phyloP scores from a whole-genome alignment of 2,113 vertebrate species.

The Ictidomys tridecemlineatus region DNA sequence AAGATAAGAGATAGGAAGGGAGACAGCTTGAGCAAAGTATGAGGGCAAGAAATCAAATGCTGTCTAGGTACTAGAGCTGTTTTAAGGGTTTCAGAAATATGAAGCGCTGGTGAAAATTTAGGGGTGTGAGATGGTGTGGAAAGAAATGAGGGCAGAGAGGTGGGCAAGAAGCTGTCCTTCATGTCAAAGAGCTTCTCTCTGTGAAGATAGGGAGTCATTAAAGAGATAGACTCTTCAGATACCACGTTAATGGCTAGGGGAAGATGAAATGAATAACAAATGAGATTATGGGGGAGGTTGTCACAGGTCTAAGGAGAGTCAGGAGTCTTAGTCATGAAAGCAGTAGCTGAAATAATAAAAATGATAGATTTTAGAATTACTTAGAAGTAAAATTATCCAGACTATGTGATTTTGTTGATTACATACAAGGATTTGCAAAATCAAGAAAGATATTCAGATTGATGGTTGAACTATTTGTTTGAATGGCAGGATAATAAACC shows the following conservation, averaged over 20 bases:
- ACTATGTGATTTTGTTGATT: neutral
- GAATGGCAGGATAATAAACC: neutral
- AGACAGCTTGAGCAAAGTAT: neutral
- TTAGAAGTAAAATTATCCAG: neutral
- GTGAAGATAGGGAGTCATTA: neutral
- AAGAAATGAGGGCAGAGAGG: neutral
- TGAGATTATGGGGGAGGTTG: neutral
- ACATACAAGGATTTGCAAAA: neutral
- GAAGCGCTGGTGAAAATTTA: neutral
- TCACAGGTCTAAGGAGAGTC: neutral
- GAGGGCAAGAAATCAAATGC: neutral
- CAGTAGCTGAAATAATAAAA: neutral
- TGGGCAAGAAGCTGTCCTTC: neutral
- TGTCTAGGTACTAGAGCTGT: neutral
- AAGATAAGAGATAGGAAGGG: neutral
- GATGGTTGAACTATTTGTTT: conserved; percentile 20
- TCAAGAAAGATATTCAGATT: neutral
- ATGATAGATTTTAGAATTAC: neutral
- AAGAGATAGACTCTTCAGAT: neutral
- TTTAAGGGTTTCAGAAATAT: neutral
- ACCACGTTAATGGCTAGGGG: neutral
- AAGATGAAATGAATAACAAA: neutral
- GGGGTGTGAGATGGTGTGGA: neutral
- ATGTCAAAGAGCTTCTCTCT: neutral
- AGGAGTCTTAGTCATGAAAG: neutral